These are phyloP conservation scores for Pygoscelis adeliae DNA, from an alignment of 2,113 vertebrate genomes.

Conservation along the genomic window DNA sequence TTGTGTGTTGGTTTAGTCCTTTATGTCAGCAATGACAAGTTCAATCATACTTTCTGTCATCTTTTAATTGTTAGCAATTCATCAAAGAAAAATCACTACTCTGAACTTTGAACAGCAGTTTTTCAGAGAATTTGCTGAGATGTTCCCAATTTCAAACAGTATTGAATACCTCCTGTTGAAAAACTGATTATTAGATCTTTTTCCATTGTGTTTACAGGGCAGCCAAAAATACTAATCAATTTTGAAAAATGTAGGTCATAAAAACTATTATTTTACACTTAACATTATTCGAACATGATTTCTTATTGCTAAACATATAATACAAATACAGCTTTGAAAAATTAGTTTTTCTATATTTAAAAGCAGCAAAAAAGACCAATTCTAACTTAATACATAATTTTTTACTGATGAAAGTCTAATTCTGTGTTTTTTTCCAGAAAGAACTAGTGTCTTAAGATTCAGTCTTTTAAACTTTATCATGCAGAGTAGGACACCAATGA, in stretches of 20 bases:
- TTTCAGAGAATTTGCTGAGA: background rate
- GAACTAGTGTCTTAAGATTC: background rate
- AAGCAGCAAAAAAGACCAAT: background rate
- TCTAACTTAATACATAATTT: background rate
- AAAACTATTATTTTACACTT: background rate
- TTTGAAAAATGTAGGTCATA: background rate
- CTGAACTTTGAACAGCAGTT: background rate
- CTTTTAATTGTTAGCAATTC: background rate
- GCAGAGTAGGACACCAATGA: background rate
- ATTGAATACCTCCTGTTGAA: background rate
- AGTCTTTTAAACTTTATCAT: background rate
- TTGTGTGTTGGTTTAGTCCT: background rate
- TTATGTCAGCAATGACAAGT: background rate
- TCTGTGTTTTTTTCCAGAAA: background rate
- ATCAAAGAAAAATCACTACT: background rate
- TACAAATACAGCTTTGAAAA: background rate
- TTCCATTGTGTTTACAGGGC: background rate
- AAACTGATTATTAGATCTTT: background rate
- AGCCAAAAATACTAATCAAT: background rate
- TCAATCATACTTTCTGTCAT: background rate
- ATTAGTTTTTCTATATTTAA: background rate
- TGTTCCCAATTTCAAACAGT: background rate
- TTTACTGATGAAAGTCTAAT: background rate
- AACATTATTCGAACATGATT: background rate
- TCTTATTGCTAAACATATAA: background rate